Percentiles rank a stretch among this genome's conserved stretches.
Evolutionary conservation across 1,140 invertebrate species (phyloP).

Genomic region (Drosophila willistoni): DNA sequence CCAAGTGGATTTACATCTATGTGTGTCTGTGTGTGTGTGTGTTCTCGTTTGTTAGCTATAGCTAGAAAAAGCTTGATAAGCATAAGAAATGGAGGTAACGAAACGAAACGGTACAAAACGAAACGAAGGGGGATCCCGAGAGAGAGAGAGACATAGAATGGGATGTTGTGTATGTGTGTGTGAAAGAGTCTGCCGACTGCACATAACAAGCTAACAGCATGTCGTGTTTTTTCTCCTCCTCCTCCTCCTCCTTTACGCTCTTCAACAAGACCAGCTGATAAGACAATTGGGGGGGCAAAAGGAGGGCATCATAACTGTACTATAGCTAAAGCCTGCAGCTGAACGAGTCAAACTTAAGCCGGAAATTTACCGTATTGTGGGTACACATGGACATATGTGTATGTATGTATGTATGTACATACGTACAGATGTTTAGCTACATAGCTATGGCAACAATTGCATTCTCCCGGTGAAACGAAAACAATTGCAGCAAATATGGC

Average conservation of each 20-base stretch:
- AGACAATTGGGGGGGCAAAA: constrained; percentile 28
- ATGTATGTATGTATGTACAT: no score
- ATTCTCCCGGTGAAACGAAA: constrained; percentile 51
- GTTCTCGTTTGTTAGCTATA: constrained; percentile 44
- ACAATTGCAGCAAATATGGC: constrained; percentile 78
- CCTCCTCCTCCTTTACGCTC: no score
- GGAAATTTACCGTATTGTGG: constrained; percentile 42
- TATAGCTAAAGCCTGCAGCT: constrained; percentile 41
- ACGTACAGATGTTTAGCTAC: constrained; percentile 14
- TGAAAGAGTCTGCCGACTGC: constrained; percentile 23
- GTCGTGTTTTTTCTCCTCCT: not conserved
- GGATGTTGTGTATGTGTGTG: not conserved
- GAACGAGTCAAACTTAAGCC: constrained; percentile 51
- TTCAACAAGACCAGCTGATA: constrained; percentile 42
- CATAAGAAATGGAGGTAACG: constrained; percentile 45
- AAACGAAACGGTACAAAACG: constrained; percentile 21
- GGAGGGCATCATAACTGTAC: constrained; percentile 48
- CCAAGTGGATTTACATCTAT: constrained; percentile 1
- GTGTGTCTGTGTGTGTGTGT: not conserved
- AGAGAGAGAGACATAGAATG: not conserved
- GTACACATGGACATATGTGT: not conserved
- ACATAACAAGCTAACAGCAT: constrained; percentile 59
- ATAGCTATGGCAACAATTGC: constrained; percentile 53
- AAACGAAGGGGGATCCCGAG: not conserved
- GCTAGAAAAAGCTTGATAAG: constrained; percentile 58